These are phyloP conservation scores for Lagodon rhomboides DNA, from an alignment of 2,797 vertebrate genomes.

Conservation along the genomic window DNA sequence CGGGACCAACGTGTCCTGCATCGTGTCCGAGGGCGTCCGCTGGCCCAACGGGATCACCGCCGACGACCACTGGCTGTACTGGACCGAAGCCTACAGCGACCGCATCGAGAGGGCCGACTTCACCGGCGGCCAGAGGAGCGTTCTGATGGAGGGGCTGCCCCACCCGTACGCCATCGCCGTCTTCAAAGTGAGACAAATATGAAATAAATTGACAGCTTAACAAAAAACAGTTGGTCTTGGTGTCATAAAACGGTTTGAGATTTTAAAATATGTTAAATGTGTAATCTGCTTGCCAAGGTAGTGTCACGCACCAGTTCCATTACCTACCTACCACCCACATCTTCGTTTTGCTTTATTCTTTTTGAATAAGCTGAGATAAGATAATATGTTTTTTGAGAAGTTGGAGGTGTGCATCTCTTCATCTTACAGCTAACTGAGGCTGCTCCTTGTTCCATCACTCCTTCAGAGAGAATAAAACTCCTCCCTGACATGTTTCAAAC, in stretches of 20 bases:
- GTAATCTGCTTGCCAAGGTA: too few relatives aligned
- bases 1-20: conserved; percentile 87
- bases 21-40: conserved; percentile 92
- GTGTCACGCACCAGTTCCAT: too few relatives aligned
- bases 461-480: too few relatives aligned
- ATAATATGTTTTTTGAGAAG: too few relatives aligned
- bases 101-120: conserved; percentile 95
- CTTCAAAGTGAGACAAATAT: conserved; percentile 89
- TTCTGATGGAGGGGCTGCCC: conserved; percentile 94
- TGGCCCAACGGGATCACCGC: conserved; percentile 98
- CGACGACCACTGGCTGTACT: conserved; percentile 96
- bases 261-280: neutral
- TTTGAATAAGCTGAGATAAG: too few relatives aligned
- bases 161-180: conserved; percentile 98
- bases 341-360: too few relatives aligned
- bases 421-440: too few relatives aligned
- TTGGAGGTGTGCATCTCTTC: too few relatives aligned
- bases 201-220: neutral
- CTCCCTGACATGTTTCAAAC: too few relatives aligned
- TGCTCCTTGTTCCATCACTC: too few relatives aligned
- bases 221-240: neutral
- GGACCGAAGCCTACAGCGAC: conserved; percentile 97
- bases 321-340: too few relatives aligned
- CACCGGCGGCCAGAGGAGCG: conserved; percentile 87
- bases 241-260: neutral